Evolutionary conservation across 2,888 invertebrate species (phyloP), one percentile per base, ranked within the genome.

Genomic region (Morinoia aosen): DNA sequence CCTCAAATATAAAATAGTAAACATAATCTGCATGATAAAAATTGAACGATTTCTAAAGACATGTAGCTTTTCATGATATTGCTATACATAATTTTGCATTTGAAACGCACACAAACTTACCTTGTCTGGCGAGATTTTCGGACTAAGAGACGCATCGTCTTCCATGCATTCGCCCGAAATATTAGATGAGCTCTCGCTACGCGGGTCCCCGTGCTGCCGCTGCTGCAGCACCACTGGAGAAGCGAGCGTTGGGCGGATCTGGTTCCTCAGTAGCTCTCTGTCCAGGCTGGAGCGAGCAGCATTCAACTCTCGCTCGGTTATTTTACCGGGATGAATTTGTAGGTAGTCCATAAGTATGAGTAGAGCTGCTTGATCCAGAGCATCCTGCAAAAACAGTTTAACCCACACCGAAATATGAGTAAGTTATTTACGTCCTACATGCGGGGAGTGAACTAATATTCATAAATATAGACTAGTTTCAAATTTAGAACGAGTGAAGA

Each of bases 121-220:
- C 25, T 33, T 76, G 76, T 76, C 76, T 2, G 76, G 33, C 8
- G 76, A 76, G 25, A 33, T 76, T 33, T 76, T 76, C 40, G 39
- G 90, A 39, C 16, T 10, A 48, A 40, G 39, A 16, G 90, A 39
- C 14, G 10, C 19, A 7, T 93, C 93, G 11, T 93, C 93, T 12
- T 93, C 93, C 14, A 93, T 33, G 93, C 57, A 48, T 7, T 93
- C 93, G 11, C 93, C 58, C 48, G 93, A 93, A 16, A 93, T 48
- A 93, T 93, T 93, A 5, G 57, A 48, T 12, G 93, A 93, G 12
- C 93, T 93, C 57, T 93, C 93, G 12, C 19, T 56, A 5, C 25
- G 58, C 19, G 57, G 5, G 10, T 93, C 93, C n/a, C 19, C 25
- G 5, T 12, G 33, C 48, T 33, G 93, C 48, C 93, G 93, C 93